Conservation (phyloP, 2,113 vertebrate species). For the Toxostoma redivivum region DNA sequence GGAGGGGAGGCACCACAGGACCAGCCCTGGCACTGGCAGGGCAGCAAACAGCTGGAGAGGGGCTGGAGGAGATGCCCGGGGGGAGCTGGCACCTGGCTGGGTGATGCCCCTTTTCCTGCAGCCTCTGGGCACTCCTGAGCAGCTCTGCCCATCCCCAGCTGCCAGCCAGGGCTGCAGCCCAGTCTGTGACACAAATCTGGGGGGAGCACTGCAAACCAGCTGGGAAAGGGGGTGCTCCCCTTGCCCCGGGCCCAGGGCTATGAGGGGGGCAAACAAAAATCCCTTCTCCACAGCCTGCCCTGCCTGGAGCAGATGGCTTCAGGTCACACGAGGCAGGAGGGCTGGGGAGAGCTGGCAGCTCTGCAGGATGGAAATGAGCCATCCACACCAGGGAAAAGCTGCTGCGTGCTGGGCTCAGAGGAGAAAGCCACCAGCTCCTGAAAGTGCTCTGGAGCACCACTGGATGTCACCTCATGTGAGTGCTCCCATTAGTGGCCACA, state of each 20-base stretch:
- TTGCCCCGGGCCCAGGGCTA: neutral
- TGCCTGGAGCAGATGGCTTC: rapidly evolving
- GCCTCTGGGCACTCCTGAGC: neutral
- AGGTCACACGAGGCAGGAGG: neutral
- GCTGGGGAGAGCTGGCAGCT: neutral
- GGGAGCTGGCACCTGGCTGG: neutral
- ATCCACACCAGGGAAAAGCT: neutral
- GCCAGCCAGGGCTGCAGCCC: neutral
- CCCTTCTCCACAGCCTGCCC: neutral
- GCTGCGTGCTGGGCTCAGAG: rapidly evolving
- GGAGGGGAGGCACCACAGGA: rapidly evolving
- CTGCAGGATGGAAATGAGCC: neutral
- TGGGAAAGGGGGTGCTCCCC: neutral
- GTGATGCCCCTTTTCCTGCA: neutral
- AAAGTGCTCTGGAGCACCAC: neutral
- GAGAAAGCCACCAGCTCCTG: neutral
- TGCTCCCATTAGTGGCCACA: neutral
- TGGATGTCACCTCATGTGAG: neutral
- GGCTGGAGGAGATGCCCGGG: neutral
- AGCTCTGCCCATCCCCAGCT: neutral
- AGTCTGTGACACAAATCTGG: no score
- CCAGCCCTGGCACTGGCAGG: neutral
- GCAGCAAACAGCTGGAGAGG: neutral
- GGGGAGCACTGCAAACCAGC: neutral
- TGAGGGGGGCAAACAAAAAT: neutral